Base-by-base conservation (phyloP, 2,888 invertebrate genomes). In the Volucella zonaria region DNA sequence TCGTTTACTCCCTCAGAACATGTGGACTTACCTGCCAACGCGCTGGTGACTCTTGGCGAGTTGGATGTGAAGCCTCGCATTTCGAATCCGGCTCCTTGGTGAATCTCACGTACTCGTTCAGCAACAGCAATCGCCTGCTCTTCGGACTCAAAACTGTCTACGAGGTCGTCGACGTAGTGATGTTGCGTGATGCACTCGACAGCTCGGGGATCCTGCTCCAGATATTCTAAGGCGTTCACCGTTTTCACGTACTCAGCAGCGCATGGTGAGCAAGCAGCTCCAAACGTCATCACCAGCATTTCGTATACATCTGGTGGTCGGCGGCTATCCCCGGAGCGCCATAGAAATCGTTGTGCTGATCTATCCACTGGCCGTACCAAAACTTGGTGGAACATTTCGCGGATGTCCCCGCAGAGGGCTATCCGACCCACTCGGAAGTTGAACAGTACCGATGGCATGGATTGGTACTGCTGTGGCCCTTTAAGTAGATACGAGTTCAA, bases 361-460 rank as follows among this genome's bases (percentile, higher is more conserved):
- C 89, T 88, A 67, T 90, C 89, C 49, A 87, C 86, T 1, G 74
- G 38, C 9, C 31, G 31, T 0, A 31, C 31, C 0, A 31, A 6
- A 3, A 31, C 31, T 79, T 88, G 59, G 40, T 88, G 76, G 49
- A 88, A 89, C 88, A 88, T 89, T 86, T 82, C 87, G 74, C 70
- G 87, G 1, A 89, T 87, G 67, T 89, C 89, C 3, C 87, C 87
- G 58, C 75, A 76, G 23, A 91, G 87, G 1, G 89, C 91, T 12
- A 90, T 80, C 51, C 67, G 82, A 40, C 88, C 79, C 86, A 89
- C n/a, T n/a, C n/a, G n/a, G n/a, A n/a, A n/a, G n/a, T n/a, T n/a
- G n/a, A n/a, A n/a, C 47, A 91, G 74, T 1, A 90, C 89, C 1
- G 90, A 89, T 2, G 88, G 82, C 52, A 91, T 75, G 4, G 89